Conservation (phyloP, 2,113 vertebrate genomes). For the Drymodes brunneopygia region DNA sequence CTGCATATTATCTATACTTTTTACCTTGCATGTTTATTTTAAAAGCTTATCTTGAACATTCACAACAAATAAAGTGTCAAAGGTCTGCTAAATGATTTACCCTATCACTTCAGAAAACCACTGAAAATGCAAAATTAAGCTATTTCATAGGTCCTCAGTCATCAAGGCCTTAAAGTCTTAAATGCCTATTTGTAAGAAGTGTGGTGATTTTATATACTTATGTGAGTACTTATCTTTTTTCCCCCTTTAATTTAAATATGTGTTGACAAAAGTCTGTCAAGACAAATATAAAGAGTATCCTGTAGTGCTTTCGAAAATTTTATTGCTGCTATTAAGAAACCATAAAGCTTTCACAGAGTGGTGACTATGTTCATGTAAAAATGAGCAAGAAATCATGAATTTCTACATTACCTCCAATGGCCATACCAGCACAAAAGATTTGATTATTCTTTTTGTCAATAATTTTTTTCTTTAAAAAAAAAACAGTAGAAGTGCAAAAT, state of each 20-base stretch:
- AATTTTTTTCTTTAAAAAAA: slow-evolving; percentile 26
- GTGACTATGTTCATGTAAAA: neutral
- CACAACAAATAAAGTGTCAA: neutral
- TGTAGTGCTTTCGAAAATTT: slow-evolving; percentile 9
- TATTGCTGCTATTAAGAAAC: slow-evolving; percentile 28
- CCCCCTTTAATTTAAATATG: neutral
- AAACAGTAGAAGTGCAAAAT: neutral
- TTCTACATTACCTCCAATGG: neutral
- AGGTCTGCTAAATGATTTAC: neutral
- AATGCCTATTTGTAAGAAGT: neutral
- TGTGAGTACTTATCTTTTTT: neutral
- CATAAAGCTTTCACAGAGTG: neutral
- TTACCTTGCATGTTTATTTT: neutral
- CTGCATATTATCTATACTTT: neutral
- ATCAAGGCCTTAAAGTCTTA: neutral
- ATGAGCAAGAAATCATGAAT: neutral
- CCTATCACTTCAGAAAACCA: neutral
- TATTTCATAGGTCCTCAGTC: neutral
- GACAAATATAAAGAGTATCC: neutral
- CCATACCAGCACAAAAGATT: slow-evolving; percentile 7
- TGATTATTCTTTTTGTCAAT: neutral
- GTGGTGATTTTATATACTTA: neutral
- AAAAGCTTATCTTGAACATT: neutral
- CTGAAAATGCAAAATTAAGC: neutral
- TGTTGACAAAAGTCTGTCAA: slow-evolving; percentile 3